Conservation (phyloP, 2,888 invertebrate species). For the Drosophila melanosoma region DNA sequence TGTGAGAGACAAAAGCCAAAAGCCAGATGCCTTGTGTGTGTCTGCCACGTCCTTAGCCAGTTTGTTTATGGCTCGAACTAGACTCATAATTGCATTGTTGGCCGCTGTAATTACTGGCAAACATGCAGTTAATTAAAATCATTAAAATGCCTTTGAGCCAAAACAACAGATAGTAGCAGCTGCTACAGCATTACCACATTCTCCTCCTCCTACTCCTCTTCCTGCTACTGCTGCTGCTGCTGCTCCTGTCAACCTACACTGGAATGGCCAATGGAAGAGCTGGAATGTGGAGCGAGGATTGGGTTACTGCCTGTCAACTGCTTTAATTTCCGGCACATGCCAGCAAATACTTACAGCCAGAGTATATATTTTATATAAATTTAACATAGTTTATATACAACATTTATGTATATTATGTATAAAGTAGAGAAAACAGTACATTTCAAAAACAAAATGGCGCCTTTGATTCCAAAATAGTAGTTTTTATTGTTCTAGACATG, state of each 20-base stretch:
- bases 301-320: conserved; percentile 32
- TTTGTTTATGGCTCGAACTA: conserved; percentile 68
- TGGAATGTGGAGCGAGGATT: background rate
- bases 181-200: background rate
- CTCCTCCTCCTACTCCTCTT: background rate
- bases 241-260: conserved; percentile 23
- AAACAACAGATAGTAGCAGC: conserved; percentile 28
- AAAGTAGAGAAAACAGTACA: background rate
- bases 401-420: background rate
- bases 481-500: background rate
- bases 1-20: conserved; percentile 53
- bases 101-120: conserved; percentile 74
- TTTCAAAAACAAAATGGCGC: background rate
- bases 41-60: conserved; percentile 15
- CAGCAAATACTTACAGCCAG: conserved; percentile 38
- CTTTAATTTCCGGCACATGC: conserved; percentile 70
- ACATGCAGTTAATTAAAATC: conserved; percentile 79
- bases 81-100: conserved; percentile 79
- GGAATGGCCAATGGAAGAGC: conserved; percentile 21
- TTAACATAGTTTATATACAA: background rate
- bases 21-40: conserved; percentile 42
- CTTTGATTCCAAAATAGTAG: background rate
- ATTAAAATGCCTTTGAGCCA: conserved; percentile 76
- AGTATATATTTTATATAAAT: conserved; percentile 4
- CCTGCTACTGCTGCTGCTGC: conserved; percentile 10